Conservation (phyloP, 2,113 vertebrate genomes). For the Empidonax alnorum region DNA sequence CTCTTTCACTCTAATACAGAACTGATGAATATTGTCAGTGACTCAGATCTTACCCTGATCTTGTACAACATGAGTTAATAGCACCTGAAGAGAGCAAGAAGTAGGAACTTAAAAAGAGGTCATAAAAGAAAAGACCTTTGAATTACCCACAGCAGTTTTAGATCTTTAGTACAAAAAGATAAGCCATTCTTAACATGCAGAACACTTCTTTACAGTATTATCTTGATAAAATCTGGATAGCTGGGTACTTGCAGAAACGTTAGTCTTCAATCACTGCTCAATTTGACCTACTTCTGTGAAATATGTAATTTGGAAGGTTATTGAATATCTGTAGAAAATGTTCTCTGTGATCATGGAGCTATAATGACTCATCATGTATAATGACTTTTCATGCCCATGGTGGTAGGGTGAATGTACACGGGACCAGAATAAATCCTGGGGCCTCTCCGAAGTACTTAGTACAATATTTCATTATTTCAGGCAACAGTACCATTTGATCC, state of each 20-base stretch:
- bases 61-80: constrained; percentile 9
- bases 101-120: not conserved
- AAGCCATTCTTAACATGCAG: constrained; percentile 23
- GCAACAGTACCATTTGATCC: not conserved
- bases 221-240: constrained; percentile 43
- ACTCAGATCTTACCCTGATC: not conserved
- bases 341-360: not conserved
- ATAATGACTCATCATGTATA: not conserved
- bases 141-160: not conserved
- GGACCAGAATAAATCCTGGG: not conserved
- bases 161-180: constrained; percentile 21
- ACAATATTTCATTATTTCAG: not conserved
- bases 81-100: not conserved
- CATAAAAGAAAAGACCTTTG: not conserved
- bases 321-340: constrained; percentile 36
- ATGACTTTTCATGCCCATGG: not conserved
- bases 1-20: not conserved
- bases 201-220: constrained; percentile 15
- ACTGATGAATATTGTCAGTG: not conserved
- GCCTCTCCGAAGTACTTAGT: not conserved
- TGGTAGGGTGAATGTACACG: not conserved
- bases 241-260: constrained; percentile 16
- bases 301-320: constrained; percentile 23
- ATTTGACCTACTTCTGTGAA: constrained; percentile 41
- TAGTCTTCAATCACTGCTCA: constrained; percentile 52